Percentiles rank a stretch among this genome's conserved stretches.
Evolutionary conservation across 2,888 invertebrate species (phyloP).

Genomic region (Perithous albicinctus): DNA sequence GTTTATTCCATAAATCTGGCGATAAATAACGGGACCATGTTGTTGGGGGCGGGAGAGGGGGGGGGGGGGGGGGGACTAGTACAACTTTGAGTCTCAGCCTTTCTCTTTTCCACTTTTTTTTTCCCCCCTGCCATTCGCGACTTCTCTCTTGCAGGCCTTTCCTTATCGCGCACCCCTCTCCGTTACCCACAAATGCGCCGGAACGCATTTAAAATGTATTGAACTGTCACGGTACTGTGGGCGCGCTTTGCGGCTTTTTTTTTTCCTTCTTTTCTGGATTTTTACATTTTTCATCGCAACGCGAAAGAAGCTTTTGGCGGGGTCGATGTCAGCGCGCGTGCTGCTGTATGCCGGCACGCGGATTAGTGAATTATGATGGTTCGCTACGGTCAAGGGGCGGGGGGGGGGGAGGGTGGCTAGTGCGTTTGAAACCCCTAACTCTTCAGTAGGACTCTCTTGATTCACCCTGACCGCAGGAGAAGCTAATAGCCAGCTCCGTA

Average conservation of each 20-base stretch:
- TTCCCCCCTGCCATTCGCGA: conserved; percentile 24
- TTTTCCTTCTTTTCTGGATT: conserved; percentile 79
- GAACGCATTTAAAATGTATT: conserved; percentile 85
- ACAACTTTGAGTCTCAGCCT: conserved; percentile 57
- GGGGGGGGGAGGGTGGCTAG: too few relatives aligned
- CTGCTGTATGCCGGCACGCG: conserved; percentile 68
- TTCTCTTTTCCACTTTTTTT: conserved; percentile 60
- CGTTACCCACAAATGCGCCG: conserved; percentile 81
- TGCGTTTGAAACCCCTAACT: conserved; percentile 54
- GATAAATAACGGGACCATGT: conserved; percentile 83
- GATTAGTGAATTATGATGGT: conserved; percentile 82
- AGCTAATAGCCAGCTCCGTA: conserved; percentile 15
- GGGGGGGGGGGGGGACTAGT: conserved; percentile 6
- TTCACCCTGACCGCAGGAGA: conserved; percentile 58
- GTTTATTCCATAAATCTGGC: conserved; percentile 84
- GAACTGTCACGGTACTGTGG: conserved; percentile 83
- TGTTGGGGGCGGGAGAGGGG: conserved; percentile 70
- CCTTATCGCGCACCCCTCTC: conserved; percentile 45
- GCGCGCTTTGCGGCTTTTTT: conserved; percentile 58
- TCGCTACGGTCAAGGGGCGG: conserved; percentile 63
- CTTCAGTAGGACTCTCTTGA: conserved; percentile 7
- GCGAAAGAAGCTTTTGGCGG: conserved; percentile 28
- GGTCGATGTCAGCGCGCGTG: conserved; percentile 57
- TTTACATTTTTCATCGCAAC: conserved; percentile 83
- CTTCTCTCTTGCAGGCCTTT: conserved; percentile 35